Conservation (phyloP, 2,888 invertebrate genomes). For the Amblyjoppa proteus region DNA sequence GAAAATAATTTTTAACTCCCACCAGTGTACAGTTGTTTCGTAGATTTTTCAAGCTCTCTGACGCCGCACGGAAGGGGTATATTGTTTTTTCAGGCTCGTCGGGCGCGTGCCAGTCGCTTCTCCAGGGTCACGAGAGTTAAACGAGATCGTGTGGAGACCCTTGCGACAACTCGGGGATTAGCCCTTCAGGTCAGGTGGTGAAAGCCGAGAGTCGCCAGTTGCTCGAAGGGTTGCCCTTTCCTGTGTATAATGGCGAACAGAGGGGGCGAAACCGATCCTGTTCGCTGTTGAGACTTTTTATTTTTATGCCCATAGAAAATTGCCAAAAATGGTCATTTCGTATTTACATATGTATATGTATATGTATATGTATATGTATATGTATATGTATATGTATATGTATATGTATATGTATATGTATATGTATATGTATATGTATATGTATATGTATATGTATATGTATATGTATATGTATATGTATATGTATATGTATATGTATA, state of each 20-base stretch:
- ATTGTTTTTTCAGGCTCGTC: constrained; percentile 48
- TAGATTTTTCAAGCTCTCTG: background rate
- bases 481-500: background rate
- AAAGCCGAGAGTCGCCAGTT: constrained; percentile 28
- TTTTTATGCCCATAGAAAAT: background rate
- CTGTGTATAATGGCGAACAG: background rate
- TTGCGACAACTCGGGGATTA: constrained; percentile 7
- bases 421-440: background rate
- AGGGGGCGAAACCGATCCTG: no score
- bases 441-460: no score
- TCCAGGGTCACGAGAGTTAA: constrained; percentile 37
- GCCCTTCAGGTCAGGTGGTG: constrained; percentile 47
- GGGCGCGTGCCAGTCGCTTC: constrained; percentile 42
- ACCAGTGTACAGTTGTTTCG: background rate
- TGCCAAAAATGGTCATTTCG: background rate
- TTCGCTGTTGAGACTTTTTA: background rate
- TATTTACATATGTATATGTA: no score
- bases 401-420: background rate
- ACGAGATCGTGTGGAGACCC: background rate
- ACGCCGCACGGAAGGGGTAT: background rate
- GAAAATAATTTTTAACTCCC: background rate
- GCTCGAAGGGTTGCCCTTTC: constrained; percentile 1
- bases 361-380: no score
- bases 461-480: no score
- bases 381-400: no score